A percentile compares a stretch with the other conserved stretches of the same genome.
These are phyloP conservation scores for Bombus consobrinus DNA, from an alignment of 1,140 invertebrate species.

Conservation along the genomic window DNA sequence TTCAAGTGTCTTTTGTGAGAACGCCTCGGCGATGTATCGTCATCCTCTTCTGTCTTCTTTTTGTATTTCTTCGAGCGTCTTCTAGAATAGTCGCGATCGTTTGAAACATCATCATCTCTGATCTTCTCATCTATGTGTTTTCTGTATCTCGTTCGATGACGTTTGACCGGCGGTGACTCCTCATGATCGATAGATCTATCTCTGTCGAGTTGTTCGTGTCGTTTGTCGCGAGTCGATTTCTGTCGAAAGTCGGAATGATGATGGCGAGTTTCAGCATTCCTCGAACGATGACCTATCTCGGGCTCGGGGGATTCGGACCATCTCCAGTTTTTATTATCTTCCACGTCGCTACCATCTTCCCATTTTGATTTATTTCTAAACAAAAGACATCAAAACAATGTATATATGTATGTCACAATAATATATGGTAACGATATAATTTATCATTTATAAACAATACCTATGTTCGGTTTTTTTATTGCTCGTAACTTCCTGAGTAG, in stretches of 20 bases:
- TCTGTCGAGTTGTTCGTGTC: background rate
- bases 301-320: conserved; percentile 90
- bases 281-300: conserved; percentile 58
- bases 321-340: conserved; percentile 85
- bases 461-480: conserved; percentile 71
- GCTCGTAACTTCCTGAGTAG: conserved; percentile 62
- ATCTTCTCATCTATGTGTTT: conserved; percentile 21
- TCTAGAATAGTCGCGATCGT: background rate
- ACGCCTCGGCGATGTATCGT: background rate
- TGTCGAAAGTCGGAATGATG: conserved; percentile 24
- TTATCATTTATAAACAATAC: conserved; percentile 48
- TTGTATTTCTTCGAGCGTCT: conserved; percentile 3
- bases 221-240: conserved; percentile 23
- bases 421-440: background rate
- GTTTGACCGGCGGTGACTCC: background rate
- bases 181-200: background rate
- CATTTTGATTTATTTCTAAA: conserved; percentile 72
- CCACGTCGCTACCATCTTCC: conserved; percentile 70
- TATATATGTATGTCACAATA: conserved; percentile 53
- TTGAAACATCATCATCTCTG: conserved; percentile 7
- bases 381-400: background rate
- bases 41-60: background rate
- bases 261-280: conserved; percentile 38
- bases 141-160: background rate
- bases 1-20: background rate